These are phyloP conservation scores for Heliconius nattereri DNA, from an alignment of 1,140 invertebrate genomes.

Conservation along the genomic window DNA sequence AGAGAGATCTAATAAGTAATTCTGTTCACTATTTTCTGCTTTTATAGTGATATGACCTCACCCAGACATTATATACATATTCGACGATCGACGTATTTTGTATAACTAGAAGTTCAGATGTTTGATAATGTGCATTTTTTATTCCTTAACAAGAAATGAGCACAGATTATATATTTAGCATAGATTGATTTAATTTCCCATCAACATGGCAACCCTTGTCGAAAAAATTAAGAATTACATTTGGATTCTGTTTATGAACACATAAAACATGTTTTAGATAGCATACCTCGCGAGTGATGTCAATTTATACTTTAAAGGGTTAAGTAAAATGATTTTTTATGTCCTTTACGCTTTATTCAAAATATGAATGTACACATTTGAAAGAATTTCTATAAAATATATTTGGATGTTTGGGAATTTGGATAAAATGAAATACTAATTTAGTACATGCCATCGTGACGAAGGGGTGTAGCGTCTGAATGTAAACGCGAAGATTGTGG, in stretches of 20 bases:
- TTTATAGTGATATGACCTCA: no score
- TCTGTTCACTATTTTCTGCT: no score
- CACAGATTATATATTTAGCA: neutral
- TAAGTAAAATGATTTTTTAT: constrained; percentile 17
- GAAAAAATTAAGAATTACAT: constrained; percentile 28
- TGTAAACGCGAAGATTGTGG: no score
- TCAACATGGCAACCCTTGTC: constrained; percentile 16
- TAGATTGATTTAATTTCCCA: neutral
- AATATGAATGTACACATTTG: constrained; percentile 4
- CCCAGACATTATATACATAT: no score
- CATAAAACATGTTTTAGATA: constrained; percentile 40
- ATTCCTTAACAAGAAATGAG: no score
- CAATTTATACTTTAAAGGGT: constrained; percentile 29
- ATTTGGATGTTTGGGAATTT: neutral
- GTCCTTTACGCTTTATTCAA: constrained; percentile 4
- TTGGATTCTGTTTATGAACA: constrained; percentile 35
- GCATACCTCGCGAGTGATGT: constrained; percentile 28
- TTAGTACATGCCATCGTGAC: no score
- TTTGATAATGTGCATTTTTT: no score
- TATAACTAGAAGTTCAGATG: no score
- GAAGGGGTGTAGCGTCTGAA: no score
- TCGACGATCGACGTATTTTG: no score
- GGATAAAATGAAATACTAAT: neutral
- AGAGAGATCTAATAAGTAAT: no score
- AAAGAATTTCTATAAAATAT: constrained; percentile 14